Evolutionary conservation across 1,140 invertebrate species (phyloP).

Genomic region (Campoletis sonorensis): DNA sequence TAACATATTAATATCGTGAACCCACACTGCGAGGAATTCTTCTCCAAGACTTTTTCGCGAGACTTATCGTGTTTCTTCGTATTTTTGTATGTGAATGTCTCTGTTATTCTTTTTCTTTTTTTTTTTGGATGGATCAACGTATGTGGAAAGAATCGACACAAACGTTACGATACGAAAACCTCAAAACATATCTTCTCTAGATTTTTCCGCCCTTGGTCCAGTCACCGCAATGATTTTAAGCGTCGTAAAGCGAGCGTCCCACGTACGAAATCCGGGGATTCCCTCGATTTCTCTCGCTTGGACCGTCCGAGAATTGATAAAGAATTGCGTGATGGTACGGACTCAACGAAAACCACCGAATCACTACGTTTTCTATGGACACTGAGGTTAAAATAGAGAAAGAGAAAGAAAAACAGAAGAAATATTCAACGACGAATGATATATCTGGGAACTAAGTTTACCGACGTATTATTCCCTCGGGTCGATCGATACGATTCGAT

Average conservation of each 20-base stretch:
- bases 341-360: conserved; percentile 42
- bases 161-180: conserved; percentile 61
- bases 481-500: neutral
- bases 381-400: conserved; percentile 26
- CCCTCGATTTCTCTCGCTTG: conserved; percentile 34
- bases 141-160: conserved; percentile 37
- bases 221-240: conserved; percentile 64
- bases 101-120: too few species aligned
- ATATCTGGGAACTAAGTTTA: conserved; percentile 16
- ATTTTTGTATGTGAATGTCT: too few species aligned
- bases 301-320: conserved; percentile 66
- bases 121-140: conserved; percentile 69
- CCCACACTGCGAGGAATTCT: conserved; percentile 24
- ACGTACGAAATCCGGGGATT: conserved; percentile 63
- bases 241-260: conserved; percentile 71
- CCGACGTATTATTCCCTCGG: neutral
- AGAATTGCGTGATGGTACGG: conserved; percentile 19
- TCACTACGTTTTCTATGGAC: conserved; percentile 39
- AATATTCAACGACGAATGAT: conserved; percentile 54
- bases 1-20: conserved; percentile 76
- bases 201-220: conserved; percentile 46
- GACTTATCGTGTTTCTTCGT: conserved; percentile 66
- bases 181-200: conserved; percentile 44
- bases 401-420: conserved; percentile 37
- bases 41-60: conserved; percentile 49